Conservation (phyloP, 2,888 invertebrate genomes). For the Protodeltote pygarga region DNA sequence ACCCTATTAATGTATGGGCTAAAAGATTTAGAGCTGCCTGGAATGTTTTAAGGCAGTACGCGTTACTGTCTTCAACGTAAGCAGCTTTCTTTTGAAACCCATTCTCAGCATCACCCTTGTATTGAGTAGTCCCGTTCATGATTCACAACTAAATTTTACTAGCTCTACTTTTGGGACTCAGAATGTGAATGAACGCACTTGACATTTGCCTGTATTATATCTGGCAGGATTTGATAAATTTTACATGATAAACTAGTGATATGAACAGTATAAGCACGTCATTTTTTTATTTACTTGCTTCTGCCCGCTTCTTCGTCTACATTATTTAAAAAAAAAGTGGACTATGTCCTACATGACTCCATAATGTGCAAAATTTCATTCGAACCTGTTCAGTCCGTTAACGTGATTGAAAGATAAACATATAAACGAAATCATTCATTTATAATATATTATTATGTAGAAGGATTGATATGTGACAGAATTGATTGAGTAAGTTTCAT, state of each 20-base stretch:
- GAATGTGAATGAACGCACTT: constrained; percentile 21
- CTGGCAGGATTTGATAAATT: constrained; percentile 32
- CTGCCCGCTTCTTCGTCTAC: neutral
- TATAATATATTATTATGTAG: too few species aligned
- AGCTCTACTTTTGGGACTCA: constrained; percentile 6
- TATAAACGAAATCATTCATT: too few species aligned
- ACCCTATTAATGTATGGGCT: constrained; percentile 69
- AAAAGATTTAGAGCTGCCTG: constrained; percentile 63
- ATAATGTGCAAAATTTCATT: too few species aligned
- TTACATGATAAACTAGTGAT: constrained; percentile 31
- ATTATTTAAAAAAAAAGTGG: too few species aligned
- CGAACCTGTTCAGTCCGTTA: too few species aligned
- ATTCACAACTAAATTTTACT: constrained; percentile 8
- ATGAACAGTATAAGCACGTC: neutral
- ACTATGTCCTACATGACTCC: too few species aligned
- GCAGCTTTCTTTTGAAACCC: neutral
- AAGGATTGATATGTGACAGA: too few species aligned
- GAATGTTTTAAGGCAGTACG: constrained; percentile 56
- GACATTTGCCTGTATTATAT: constrained; percentile 8
- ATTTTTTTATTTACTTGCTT: neutral
- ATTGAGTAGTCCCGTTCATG: constrained; percentile 10
- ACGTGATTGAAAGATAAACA: too few species aligned
- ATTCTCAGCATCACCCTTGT: constrained; percentile 11
- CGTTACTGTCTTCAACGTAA: neutral
- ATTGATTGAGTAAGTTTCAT: too few species aligned